phyloP scores from a whole-genome alignment of 2,888 invertebrate genomes.

The Rhagonycha fulva region DNA sequence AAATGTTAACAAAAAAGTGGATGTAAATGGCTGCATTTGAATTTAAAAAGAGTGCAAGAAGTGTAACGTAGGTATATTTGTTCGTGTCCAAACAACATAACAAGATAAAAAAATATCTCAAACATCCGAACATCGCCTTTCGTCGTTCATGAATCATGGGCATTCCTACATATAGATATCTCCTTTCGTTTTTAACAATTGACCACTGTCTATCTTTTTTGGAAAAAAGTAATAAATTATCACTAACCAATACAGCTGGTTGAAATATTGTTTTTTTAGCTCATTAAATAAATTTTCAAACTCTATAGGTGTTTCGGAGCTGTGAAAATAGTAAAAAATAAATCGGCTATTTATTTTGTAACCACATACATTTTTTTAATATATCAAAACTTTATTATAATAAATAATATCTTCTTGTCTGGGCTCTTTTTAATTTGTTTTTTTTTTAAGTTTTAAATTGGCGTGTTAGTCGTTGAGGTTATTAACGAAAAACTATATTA shows the following conservation, averaged over 20 bases:
- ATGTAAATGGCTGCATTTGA: neutral
- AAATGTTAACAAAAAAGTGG: neutral
- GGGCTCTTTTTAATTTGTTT: constrained; percentile 6
- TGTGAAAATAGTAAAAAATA: constrained; percentile 47
- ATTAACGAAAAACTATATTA: neutral
- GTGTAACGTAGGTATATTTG: constrained; percentile 53
- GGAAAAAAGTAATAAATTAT: constrained; percentile 47
- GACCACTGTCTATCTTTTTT: constrained; percentile 35
- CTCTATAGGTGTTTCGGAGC: constrained; percentile 52
- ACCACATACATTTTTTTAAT: constrained; percentile 51
- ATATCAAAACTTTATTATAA: constrained; percentile 46
- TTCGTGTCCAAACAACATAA: constrained; percentile 54
- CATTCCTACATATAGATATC: constrained; percentile 45
- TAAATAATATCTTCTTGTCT: constrained; percentile 39
- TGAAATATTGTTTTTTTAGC: constrained; percentile 55
- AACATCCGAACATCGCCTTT: constrained; percentile 55
- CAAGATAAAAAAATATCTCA: constrained; percentile 50
- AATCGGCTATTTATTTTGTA: constrained; percentile 48
- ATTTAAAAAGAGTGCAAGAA: constrained; percentile 45
- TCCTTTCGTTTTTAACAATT: constrained; percentile 26
- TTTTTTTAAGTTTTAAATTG: neutral
- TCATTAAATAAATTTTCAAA: constrained; percentile 55
- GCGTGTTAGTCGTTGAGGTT: neutral
- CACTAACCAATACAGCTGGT: constrained; percentile 51
- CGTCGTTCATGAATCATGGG: constrained; percentile 56